Evolutionary conservation across 2,888 invertebrate species (phyloP).

Genomic region (Augochlorella aurata): DNA sequence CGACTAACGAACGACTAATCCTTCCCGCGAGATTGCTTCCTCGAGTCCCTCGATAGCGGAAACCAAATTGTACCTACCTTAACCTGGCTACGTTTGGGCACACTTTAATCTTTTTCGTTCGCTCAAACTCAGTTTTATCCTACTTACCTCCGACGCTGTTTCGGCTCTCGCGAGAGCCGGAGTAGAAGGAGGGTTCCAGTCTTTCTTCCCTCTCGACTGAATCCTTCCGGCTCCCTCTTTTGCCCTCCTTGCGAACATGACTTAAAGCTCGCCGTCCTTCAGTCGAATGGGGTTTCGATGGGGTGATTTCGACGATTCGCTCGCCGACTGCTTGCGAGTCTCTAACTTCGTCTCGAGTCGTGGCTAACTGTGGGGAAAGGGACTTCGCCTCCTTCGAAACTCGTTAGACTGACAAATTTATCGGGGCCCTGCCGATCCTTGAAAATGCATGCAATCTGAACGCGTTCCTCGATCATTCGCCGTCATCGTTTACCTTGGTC

Average conservation of each 20-base stretch:
- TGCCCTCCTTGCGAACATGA: slow-evolving; percentile 70
- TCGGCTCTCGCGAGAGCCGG: slow-evolving; percentile 59
- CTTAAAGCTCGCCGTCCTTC: slow-evolving; percentile 72
- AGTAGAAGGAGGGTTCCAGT: slow-evolving; percentile 66
- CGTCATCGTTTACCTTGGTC: not conserved
- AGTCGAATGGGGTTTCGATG: slow-evolving; percentile 70
- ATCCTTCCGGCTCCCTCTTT: slow-evolving; percentile 68
- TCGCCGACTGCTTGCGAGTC: slow-evolving; percentile 65
- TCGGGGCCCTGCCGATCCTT: slow-evolving; percentile 57
- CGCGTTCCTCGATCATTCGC: slow-evolving; percentile 25
- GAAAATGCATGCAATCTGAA: slow-evolving; percentile 55
- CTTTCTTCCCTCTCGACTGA: slow-evolving; percentile 67
- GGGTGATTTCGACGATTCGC: slow-evolving; percentile 71
- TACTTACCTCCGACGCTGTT: slow-evolving; percentile 65
- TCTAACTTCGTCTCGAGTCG: slow-evolving; percentile 68
- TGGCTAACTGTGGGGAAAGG: slow-evolving; percentile 48
- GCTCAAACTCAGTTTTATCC: slow-evolving; percentile 67
- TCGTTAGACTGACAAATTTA: slow-evolving; percentile 69
- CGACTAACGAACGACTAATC: slow-evolving; percentile 8
- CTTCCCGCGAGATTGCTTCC: slow-evolving; percentile 11
- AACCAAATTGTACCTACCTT: slow-evolving; percentile 57
- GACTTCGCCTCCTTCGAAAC: slow-evolving; percentile 61
- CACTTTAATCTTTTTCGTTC: slow-evolving; percentile 67
- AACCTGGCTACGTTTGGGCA: slow-evolving; percentile 59
- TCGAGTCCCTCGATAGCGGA: slow-evolving; percentile 18